A percentile compares a stretch with the other conserved stretches of the same genome.
phyloP scores from a whole-genome alignment of 2,113 vertebrate genomes.

The Lethenteron camtschaticum region DNA sequence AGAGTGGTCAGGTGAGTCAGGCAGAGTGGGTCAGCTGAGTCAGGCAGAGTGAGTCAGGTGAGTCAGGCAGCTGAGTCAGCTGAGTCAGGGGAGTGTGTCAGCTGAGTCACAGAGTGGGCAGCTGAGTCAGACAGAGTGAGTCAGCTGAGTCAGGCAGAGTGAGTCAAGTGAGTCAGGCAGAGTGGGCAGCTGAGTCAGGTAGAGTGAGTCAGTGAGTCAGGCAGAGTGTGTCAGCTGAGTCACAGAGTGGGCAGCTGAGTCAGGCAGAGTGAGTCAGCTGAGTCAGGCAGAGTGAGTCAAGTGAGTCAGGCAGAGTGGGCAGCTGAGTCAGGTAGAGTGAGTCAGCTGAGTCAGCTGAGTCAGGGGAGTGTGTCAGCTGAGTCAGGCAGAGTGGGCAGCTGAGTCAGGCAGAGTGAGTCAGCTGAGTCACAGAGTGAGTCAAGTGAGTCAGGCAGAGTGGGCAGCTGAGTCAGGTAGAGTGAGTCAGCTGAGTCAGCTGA shows the following conservation, averaged over 20 bases:
- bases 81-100: constrained; percentile 10
- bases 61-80: too few species aligned
- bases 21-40: constrained; percentile 6
- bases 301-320: too few species aligned
- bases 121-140: background rate
- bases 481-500: background rate
- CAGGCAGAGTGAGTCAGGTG: constrained; percentile 8
- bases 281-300: too few species aligned
- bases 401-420: background rate
- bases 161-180: constrained; percentile 15
- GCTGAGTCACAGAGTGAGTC: background rate
- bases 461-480: background rate
- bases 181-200: constrained; percentile 2
- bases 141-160: constrained; percentile 13
- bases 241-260: too few species aligned
- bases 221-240: too few species aligned
- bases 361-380: too few species aligned
- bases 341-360: too few species aligned
- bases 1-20: background rate
- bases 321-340: too few species aligned
- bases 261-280: too few species aligned
- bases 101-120: background rate
- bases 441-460: too few species aligned
- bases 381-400: background rate
- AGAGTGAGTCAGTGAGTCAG: constrained; percentile 9